Evolutionary conservation across 2,113 vertebrate genomes (phyloP).

Genomic region (Serinus canaria): DNA sequence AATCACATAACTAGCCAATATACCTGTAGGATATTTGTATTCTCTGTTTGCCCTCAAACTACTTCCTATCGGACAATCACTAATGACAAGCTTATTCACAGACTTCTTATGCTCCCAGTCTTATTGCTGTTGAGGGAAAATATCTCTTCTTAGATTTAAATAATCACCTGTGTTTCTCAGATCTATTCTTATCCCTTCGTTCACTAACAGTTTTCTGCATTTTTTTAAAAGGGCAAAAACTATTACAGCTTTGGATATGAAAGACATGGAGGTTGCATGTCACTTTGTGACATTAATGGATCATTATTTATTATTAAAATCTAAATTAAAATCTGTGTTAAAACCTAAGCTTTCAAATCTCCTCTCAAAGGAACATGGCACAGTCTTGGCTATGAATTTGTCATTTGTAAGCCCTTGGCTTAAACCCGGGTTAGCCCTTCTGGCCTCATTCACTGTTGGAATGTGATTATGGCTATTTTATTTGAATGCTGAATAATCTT

Average conservation of each 20-base stretch:
- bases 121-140: background rate
- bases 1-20: background rate
- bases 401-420: background rate
- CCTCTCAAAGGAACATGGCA: background rate
- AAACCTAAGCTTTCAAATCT: background rate
- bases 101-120: background rate
- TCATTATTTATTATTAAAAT: background rate
- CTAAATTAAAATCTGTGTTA: background rate
- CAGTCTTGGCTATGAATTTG: background rate
- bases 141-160: background rate
- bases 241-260: background rate
- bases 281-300: background rate
- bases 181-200: background rate
- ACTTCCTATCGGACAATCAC: background rate
- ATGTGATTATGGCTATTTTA: background rate
- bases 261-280: background rate
- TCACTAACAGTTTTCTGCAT: background rate
- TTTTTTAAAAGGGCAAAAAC: background rate
- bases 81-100: background rate
- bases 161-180: background rate
- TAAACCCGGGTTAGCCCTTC: background rate
- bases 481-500: background rate
- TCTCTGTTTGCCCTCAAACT: background rate
- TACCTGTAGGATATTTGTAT: background rate
- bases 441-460: background rate